Evolutionary conservation across 2,797 vertebrate species (phyloP).

Genomic region (Lacerta agilis): DNA sequence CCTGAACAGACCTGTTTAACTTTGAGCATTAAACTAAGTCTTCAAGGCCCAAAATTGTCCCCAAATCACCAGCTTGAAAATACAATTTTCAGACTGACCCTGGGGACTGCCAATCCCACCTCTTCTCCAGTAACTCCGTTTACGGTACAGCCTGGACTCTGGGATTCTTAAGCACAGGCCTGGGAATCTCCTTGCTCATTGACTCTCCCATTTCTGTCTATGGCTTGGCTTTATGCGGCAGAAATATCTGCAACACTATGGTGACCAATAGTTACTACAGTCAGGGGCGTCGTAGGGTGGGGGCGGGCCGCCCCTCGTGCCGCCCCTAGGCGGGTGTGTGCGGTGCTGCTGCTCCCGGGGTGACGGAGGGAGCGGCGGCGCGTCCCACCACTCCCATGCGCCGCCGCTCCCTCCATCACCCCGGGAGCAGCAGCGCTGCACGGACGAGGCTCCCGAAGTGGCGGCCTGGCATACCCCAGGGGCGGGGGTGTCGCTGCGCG

Average conservation of each 20-base stretch:
- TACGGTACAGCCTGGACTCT: not conserved
- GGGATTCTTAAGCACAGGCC: not conserved
- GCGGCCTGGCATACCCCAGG: too few relatives aligned
- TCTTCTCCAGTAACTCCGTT: not conserved
- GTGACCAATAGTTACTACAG: not conserved
- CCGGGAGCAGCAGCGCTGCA: too few relatives aligned
- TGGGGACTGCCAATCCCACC: not conserved
- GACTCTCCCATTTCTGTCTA: not conserved
- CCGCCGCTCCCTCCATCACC: too few relatives aligned
- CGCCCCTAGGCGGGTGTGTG: too few relatives aligned
- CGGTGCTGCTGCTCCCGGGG: too few relatives aligned
- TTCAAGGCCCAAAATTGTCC: not conserved
- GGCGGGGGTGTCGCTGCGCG: too few relatives aligned
- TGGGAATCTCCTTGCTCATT: not conserved
- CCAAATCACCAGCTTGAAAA: not conserved
- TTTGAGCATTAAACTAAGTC: not conserved
- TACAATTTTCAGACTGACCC: not conserved
- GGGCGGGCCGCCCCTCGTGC: too few relatives aligned
- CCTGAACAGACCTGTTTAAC: not conserved
- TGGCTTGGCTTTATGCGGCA: not conserved
- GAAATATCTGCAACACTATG: not conserved
- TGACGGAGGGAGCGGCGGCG: too few relatives aligned
- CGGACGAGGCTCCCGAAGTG: too few relatives aligned
- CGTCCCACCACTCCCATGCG: too few relatives aligned
- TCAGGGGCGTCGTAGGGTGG: too few relatives aligned